Percentiles rank a stretch among this genome's conserved stretches.
Conservation (phyloP, 2,797 vertebrate genomes). For the Molossus alvarezi region DNA sequence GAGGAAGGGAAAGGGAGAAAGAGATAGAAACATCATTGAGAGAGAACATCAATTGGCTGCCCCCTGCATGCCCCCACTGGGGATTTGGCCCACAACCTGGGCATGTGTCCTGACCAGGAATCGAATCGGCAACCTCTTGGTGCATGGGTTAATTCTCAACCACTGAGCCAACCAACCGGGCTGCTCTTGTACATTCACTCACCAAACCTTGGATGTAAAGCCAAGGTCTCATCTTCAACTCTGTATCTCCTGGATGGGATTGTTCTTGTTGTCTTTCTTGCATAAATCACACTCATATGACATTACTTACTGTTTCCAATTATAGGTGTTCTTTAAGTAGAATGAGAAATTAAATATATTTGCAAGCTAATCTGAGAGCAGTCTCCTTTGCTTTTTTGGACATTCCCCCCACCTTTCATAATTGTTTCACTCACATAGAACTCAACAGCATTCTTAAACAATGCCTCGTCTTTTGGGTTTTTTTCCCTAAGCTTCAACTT, state of each 20-base stretch:
- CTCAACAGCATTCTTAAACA: not conserved
- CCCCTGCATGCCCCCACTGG: no score
- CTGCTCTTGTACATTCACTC: not conserved
- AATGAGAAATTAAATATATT: conserved; percentile 40
- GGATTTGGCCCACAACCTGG: no score
- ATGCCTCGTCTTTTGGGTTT: not conserved
- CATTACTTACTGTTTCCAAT: not conserved
- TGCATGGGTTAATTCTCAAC: no score
- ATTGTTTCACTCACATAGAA: not conserved
- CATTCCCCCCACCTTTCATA: not conserved
- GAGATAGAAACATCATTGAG: no score
- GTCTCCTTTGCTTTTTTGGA: not conserved
- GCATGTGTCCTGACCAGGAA: no score
- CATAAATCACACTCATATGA: not conserved
- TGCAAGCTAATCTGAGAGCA: conserved; percentile 7
- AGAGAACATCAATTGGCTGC: no score
- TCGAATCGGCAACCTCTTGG: no score
- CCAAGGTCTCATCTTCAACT: not conserved
- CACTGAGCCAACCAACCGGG: no score
- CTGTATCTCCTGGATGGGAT: not conserved
- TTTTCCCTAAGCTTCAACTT: conserved; percentile 58
- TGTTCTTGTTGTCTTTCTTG: not conserved
- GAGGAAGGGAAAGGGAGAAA: no score
- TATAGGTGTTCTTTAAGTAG: not conserved
- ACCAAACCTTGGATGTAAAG: not conserved